These are phyloP conservation scores for Leptinotarsa haldemani DNA, from an alignment of 2,888 invertebrate species.

Conservation along the genomic window DNA sequence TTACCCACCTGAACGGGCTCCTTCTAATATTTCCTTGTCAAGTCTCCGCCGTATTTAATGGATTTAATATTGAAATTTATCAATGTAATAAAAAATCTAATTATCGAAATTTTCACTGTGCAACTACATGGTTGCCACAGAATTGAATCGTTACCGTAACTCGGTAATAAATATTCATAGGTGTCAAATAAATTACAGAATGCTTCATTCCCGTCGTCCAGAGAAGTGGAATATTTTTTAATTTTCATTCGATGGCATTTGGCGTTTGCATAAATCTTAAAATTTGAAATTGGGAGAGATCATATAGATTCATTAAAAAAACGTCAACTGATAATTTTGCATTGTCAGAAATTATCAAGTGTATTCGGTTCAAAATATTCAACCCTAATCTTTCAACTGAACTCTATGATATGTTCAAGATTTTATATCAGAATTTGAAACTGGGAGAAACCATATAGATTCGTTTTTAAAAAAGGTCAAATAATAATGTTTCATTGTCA, in stretches of 20 bases:
- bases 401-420: too few relatives aligned
- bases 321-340: too few relatives aligned
- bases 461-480: too few relatives aligned
- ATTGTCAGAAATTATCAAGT: too few relatives aligned
- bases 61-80: constrained; percentile 8
- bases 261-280: background rate
- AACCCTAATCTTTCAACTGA: too few relatives aligned
- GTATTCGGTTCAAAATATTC: too few relatives aligned
- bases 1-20: constrained; percentile 7
- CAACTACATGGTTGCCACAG: background rate
- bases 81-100: constrained; percentile 12
- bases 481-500: too few relatives aligned
- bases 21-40: constrained; percentile 17
- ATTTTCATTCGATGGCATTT: background rate
- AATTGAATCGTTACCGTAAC: constrained; percentile 11
- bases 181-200: constrained; percentile 7
- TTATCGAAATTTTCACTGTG: constrained; percentile 10
- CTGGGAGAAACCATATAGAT: too few relatives aligned
- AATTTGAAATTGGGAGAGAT: background rate
- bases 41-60: constrained; percentile 10
- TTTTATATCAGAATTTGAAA: too few relatives aligned
- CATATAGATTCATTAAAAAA: background rate
- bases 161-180: constrained; percentile 15
- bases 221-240: constrained; percentile 3
- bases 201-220: background rate